Conservation (phyloP, 1,140 invertebrate species). For the Episyrphus balteatus region DNA sequence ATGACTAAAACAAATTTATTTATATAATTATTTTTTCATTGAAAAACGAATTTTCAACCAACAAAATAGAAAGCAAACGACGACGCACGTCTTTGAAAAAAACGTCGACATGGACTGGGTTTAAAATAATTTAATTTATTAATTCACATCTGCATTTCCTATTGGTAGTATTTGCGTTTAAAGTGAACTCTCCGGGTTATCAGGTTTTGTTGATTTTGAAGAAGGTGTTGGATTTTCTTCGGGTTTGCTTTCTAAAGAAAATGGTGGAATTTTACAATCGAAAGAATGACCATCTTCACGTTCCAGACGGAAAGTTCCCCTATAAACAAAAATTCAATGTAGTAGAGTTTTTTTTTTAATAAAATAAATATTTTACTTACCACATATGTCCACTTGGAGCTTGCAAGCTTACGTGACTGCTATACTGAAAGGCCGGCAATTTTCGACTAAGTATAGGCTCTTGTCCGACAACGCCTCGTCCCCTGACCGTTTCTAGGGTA, state of each 20-base stretch:
- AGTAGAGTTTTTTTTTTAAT: conserved; percentile 5
- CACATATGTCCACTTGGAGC: conserved; percentile 98
- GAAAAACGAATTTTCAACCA: not conserved
- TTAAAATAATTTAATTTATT: too few relatives aligned
- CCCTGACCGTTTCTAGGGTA: conserved; percentile 87
- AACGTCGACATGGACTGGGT: too few relatives aligned
- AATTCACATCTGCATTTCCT: too few relatives aligned
- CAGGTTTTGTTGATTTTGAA: conserved; percentile 1
- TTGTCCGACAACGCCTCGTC: conserved; percentile 88
- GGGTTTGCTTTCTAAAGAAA: conserved; percentile 87
- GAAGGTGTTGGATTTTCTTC: conserved; percentile 45
- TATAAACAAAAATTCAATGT: conserved; percentile 27
- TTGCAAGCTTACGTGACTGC: conserved; percentile 90
- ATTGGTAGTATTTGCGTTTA: not conserved
- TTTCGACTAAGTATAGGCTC: conserved; percentile 81
- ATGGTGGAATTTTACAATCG: conserved; percentile 92
- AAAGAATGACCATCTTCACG: conserved; percentile 91
- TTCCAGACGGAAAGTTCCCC: conserved; percentile 95
- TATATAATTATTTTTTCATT: not conserved
- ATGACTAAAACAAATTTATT: not conserved
- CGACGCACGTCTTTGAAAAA: too few relatives aligned
- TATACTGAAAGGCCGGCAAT: conserved; percentile 93
- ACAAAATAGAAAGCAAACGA: not conserved
- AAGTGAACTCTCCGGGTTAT: too few relatives aligned
- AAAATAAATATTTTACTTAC: conserved; percentile 25